Evolutionary conservation across 1,140 invertebrate species (phyloP).

Genomic region (Tribolium castaneum): DNA sequence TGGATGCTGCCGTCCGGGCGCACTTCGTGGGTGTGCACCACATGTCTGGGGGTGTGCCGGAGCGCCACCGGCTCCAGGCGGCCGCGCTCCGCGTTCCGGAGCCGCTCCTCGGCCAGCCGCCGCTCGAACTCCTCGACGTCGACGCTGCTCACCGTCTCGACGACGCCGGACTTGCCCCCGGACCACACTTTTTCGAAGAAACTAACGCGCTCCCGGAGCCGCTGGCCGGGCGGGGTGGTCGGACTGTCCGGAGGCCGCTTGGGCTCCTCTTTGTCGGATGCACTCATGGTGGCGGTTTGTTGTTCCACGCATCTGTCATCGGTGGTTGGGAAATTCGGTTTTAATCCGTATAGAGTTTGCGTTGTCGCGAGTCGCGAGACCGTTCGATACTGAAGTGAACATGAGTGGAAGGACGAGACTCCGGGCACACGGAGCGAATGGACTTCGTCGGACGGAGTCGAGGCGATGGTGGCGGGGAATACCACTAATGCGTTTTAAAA

Average conservation of each 20-base stretch:
- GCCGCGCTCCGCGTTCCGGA: slow-evolving; percentile 68
- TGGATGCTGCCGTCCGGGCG: slow-evolving; percentile 54
- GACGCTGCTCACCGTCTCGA: slow-evolving; percentile 60
- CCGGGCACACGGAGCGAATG: slow-evolving; percentile 48
- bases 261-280: slow-evolving; percentile 46
- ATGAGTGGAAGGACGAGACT: slow-evolving; percentile 46
- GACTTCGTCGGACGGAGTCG: slow-evolving; percentile 43
- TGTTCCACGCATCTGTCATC: slow-evolving; percentile 48
- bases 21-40: slow-evolving; percentile 54
- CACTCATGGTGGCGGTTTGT: slow-evolving; percentile 2
- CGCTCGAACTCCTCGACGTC: slow-evolving; percentile 72
- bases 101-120: slow-evolving; percentile 64
- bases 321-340: slow-evolving; percentile 1
- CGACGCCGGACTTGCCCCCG: slow-evolving; percentile 62
- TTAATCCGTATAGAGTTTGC: slow-evolving; percentile 7
- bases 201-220: slow-evolving; percentile 76
- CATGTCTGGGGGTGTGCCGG: slow-evolving; percentile 67
- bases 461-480: not conserved
- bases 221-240: slow-evolving; percentile 55
- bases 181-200: slow-evolving; percentile 84
- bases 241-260: slow-evolving; percentile 53
- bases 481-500: not conserved
- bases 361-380: slow-evolving; percentile 48
- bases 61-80: slow-evolving; percentile 70
- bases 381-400: slow-evolving; percentile 58